Evolutionary conservation across 1,140 invertebrate genomes (phyloP), one percentile per base, ranked within the genome.

Genomic region (Lasioglossum baleicum): DNA sequence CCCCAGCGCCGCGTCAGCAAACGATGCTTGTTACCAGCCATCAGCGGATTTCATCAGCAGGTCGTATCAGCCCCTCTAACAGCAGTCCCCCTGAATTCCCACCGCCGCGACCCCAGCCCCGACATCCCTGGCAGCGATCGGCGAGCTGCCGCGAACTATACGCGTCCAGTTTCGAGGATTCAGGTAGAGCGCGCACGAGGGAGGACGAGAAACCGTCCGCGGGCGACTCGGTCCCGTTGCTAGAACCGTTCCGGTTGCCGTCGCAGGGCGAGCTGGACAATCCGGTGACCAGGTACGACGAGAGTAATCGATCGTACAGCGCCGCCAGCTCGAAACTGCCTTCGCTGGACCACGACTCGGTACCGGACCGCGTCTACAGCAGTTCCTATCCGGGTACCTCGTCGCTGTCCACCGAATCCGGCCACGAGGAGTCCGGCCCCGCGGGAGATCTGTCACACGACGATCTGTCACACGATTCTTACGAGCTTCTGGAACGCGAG

Each of bases 401-500:
- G 5, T 95, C 95, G 80, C 94, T 93, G 88, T 94, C 93, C 91
- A 94, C 93, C 92, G 95, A 93, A 92, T 96, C 91, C 83, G 95
- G 93, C 85, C 95, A 95, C 92, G 96, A 91, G 81, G 92, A 92
- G 69, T 92, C 92, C 6, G 91, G 90, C n/a, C 92, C 89, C 2
- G 91, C 92, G 65, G 94, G 95, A 68, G 96, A 96, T 79, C 81
- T 94, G 48, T 97, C 96, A 2, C 96, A 97, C 90, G 97, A 98
- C 89, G 97, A 98, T 92, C 92, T 97, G 7, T 97, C 96, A 15
- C 97, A 97, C 90, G 97, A 97, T 91, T 97, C 97, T 83, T 98
- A 97, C 90, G 97, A 98, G 88, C 90, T 97, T 20, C 93, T 97
- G 61, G 97, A 98, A 90, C 95, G 96, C 83, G 92, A 93, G 86